Percentiles rank a stretch among this genome's conserved stretches.
Conservation (phyloP, 2,888 invertebrate genomes). For the Aphidoletes aphidimyza region DNA sequence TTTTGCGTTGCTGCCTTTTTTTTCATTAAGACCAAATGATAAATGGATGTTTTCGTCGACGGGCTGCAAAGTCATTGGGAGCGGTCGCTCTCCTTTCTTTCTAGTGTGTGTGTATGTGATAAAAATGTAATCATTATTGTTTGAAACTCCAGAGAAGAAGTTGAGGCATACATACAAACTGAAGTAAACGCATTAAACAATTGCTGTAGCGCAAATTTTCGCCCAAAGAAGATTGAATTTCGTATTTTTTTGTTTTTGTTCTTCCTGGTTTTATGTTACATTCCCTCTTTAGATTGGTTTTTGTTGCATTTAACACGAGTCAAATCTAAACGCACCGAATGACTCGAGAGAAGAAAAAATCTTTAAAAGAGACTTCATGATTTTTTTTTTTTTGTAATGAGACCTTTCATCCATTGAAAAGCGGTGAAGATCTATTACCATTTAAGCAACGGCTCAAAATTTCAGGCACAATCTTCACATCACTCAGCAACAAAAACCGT, state of each 20-base stretch:
- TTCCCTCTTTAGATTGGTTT: neutral
- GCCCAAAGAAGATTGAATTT: slow-evolving; percentile 40
- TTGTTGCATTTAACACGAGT: neutral
- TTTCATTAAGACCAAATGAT: slow-evolving; percentile 45
- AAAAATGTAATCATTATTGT: slow-evolving; percentile 32
- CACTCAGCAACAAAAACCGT: neutral
- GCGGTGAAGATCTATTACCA: neutral
- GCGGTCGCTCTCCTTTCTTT: neutral
- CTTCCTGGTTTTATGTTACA: neutral
- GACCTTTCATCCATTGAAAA: slow-evolving; percentile 1
- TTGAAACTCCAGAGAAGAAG: slow-evolving; percentile 37
- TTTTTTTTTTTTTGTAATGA: slow-evolving; percentile 28
- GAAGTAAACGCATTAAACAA: slow-evolving; percentile 10
- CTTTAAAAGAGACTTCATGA: slow-evolving; percentile 32
- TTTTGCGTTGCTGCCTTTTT: neutral
- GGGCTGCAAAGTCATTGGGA: slow-evolving; percentile 20
- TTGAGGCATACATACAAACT: neutral
- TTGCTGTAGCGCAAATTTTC: neutral
- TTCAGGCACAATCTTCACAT: neutral
- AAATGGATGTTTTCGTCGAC: slow-evolving; percentile 41
- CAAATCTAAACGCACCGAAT: neutral
- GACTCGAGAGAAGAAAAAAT: neutral
- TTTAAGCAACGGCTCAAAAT: slow-evolving; percentile 11
- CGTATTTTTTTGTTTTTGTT: neutral
- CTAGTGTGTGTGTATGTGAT: slow-evolving; percentile 29